Conservation (phyloP, 2,113 vertebrate genomes). For the Scytalopus superciliaris region DNA sequence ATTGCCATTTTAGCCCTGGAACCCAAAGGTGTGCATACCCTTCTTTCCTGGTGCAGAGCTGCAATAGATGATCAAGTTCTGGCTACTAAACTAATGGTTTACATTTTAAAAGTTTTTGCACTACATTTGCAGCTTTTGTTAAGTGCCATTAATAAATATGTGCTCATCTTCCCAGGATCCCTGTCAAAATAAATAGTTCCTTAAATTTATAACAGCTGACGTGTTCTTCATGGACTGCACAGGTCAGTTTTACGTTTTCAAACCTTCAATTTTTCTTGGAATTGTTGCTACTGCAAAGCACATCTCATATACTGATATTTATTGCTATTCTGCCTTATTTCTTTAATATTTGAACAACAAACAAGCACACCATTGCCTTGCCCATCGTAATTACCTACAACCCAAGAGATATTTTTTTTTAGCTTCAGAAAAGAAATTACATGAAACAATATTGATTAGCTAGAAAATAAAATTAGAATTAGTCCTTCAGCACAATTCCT, state of each 20-base stretch:
- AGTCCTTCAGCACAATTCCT: neutral
- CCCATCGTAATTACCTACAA: neutral
- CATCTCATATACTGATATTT: neutral
- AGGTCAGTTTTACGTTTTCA: neutral
- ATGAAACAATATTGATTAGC: slow-evolving; percentile 43
- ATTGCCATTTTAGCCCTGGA: no score
- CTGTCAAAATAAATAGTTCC: neutral
- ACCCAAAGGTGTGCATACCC: no score
- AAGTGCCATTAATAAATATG: neutral
- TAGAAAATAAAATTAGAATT: slow-evolving; percentile 12
- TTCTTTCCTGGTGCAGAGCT: no score
- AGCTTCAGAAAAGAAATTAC: neutral
- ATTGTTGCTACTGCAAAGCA: neutral
- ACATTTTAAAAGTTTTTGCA: neutral
- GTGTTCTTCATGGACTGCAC: neutral
- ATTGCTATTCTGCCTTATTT: neutral
- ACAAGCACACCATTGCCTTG: neutral
- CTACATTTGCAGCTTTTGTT: neutral
- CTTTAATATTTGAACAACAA: slow-evolving; percentile 27
- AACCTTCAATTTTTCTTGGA: neutral
- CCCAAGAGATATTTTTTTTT: neutral
- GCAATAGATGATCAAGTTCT: neutral
- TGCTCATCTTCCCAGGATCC: accelerated
- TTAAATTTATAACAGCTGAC: neutral
- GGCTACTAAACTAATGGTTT: neutral